These are phyloP conservation scores for Hydrotaea diabolus DNA, from an alignment of 2,888 invertebrate genomes.

Conservation along the genomic window DNA sequence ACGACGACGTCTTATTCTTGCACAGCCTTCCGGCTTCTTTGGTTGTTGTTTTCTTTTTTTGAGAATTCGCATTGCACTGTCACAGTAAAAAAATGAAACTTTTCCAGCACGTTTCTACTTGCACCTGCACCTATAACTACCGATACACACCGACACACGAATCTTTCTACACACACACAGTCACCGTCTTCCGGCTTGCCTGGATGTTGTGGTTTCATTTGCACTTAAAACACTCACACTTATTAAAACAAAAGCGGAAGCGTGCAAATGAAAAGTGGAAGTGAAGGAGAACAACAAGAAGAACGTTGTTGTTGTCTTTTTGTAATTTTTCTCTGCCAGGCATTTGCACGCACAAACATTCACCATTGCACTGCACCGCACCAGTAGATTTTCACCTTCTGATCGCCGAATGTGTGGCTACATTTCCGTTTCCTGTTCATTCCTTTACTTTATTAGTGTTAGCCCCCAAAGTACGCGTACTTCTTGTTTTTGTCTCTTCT, in stretches of 20 bases:
- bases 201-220: constrained; percentile 20
- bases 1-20: constrained; percentile 18
- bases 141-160: neutral
- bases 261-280: neutral
- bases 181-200: too few species aligned
- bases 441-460: constrained; percentile 3
- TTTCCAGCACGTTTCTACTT: constrained; percentile 53
- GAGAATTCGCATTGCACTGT: constrained; percentile 14
- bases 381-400: neutral
- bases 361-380: neutral
- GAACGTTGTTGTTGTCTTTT: neutral
- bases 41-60: neutral
- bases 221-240: constrained; percentile 38
- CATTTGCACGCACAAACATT: neutral
- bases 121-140: constrained; percentile 48
- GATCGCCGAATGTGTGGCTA: neutral
- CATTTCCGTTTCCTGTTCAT: constrained; percentile 30
- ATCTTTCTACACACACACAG: neutral
- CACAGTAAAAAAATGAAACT: constrained; percentile 40
- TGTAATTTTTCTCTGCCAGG: neutral
- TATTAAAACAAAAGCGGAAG: constrained; percentile 27
- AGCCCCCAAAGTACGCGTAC: neutral
- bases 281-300: neutral
- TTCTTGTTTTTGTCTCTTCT: constrained; percentile 31
- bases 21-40: constrained; percentile 33